Evolutionary conservation across 2,888 invertebrate genomes (phyloP).

Genomic region (Andrena haemorrhoa): DNA sequence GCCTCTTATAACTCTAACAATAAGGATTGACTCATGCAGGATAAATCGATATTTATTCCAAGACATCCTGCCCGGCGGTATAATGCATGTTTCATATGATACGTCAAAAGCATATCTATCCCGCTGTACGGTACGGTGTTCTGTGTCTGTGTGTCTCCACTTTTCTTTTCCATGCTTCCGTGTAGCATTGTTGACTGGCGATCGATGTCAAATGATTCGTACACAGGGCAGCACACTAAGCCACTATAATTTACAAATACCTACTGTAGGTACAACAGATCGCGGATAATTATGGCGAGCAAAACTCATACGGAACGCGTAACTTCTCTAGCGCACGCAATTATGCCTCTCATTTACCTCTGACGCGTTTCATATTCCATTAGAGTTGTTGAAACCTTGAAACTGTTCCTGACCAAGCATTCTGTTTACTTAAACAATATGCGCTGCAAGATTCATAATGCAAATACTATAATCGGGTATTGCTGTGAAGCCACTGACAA

Average conservation of each 20-base stretch:
- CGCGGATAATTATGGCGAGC: background rate
- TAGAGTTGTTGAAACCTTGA: constrained; percentile 4
- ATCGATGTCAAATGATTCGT: constrained; percentile 22
- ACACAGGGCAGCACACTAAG: background rate
- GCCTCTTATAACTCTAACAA: background rate
- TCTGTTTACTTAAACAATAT: background rate
- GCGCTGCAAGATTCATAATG: background rate
- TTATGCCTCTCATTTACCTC: background rate
- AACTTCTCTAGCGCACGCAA: background rate
- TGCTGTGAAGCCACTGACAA: background rate
- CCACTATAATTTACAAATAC: background rate
- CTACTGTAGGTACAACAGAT: background rate
- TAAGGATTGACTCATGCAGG: constrained; percentile 12
- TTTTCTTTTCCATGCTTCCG: constrained; percentile 20
- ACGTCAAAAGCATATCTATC: constrained; percentile 15
- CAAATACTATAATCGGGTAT: background rate
- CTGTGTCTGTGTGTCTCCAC: constrained; percentile 5
- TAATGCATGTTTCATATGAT: constrained; percentile 41
- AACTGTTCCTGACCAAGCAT: background rate
- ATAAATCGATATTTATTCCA: constrained; percentile 23
- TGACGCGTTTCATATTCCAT: background rate
- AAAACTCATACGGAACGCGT: background rate
- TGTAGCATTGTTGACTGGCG: constrained; percentile 2
- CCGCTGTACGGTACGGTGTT: constrained; percentile 20
- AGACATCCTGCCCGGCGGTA: constrained; percentile 13